These are phyloP conservation scores for Corydoras maculifer DNA, from an alignment of 2,113 vertebrate species.

Conservation along the genomic window DNA sequence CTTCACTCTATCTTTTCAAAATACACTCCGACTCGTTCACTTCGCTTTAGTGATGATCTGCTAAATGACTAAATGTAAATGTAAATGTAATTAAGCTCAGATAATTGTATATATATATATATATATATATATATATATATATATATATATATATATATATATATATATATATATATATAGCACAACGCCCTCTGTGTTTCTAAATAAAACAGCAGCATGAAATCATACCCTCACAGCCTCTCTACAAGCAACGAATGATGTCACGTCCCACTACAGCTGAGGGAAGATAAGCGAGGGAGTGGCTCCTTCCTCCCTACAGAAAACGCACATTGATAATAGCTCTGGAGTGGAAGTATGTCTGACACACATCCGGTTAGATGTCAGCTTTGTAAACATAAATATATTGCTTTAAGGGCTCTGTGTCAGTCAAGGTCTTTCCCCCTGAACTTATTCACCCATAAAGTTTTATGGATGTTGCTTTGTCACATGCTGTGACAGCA, in stretches of 20 bases:
- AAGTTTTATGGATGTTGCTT: too few species aligned
- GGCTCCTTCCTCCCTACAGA: constrained; percentile 26
- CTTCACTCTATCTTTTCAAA: too few species aligned
- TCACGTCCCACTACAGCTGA: constrained; percentile 54
- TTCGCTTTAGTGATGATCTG: too few species aligned
- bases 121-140: too few species aligned
- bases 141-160: too few species aligned
- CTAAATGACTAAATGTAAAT: too few species aligned
- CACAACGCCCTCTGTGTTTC: constrained; percentile 5
- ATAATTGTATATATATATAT: not conserved
- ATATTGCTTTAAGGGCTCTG: too few species aligned
- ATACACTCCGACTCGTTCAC: too few species aligned
- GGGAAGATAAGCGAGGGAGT: constrained; percentile 54
- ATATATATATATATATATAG: too few species aligned
- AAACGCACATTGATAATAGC: constrained; percentile 26
- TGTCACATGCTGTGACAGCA: too few species aligned
- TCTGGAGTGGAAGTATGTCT: constrained; percentile 14
- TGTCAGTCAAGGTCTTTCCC: too few species aligned
- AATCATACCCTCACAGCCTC: constrained; percentile 15
- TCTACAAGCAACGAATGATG: constrained; percentile 41
- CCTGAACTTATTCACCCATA: too few species aligned
- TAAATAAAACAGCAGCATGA: constrained; percentile 28
- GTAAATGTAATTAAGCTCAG: not conserved
- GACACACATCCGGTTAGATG: not conserved
- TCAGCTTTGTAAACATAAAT: not conserved